Conservation (phyloP, 2,797 vertebrate genomes). For the Novumbra hubbsi region DNA sequence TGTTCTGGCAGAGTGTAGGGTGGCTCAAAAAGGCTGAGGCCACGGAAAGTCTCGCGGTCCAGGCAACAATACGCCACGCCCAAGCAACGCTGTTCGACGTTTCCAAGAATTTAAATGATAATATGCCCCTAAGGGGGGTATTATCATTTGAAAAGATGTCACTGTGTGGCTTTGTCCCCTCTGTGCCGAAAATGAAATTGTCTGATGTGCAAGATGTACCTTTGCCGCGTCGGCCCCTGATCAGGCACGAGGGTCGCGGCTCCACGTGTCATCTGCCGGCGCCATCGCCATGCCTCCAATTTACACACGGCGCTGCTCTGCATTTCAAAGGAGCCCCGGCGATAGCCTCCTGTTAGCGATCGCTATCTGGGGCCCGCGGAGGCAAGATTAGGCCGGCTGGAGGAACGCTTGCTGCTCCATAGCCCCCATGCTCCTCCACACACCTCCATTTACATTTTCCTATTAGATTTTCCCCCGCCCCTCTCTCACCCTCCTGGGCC, state of each 20-base stretch:
- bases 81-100: slow-evolving; percentile 17
- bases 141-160: slow-evolving; percentile 83
- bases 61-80: background rate
- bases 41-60: slow-evolving; percentile 11
- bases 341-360: slow-evolving; percentile 79
- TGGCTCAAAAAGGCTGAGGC: slow-evolving; percentile 15
- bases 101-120: slow-evolving; percentile 61
- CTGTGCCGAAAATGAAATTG: slow-evolving; percentile 85
- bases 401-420: slow-evolving; percentile 59
- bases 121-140: slow-evolving; percentile 61
- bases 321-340: slow-evolving; percentile 81
- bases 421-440: slow-evolving; percentile 6
- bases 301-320: slow-evolving; percentile 79
- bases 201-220: slow-evolving; percentile 85
- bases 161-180: slow-evolving; percentile 72
- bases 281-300: slow-evolving; percentile 76
- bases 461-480: slow-evolving; percentile 66
- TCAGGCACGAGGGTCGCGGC: slow-evolving; percentile 74
- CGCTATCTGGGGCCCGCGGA: slow-evolving; percentile 74
- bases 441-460: slow-evolving; percentile 78
- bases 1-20: background rate
- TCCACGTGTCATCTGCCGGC: slow-evolving; percentile 79
- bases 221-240: slow-evolving; percentile 76
- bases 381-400: slow-evolving; percentile 79
- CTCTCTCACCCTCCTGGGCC: slow-evolving; percentile 32